These are phyloP conservation scores for Forbesichthys papilliferus DNA, from an alignment of 2,113 vertebrate genomes.

Conservation along the genomic window DNA sequence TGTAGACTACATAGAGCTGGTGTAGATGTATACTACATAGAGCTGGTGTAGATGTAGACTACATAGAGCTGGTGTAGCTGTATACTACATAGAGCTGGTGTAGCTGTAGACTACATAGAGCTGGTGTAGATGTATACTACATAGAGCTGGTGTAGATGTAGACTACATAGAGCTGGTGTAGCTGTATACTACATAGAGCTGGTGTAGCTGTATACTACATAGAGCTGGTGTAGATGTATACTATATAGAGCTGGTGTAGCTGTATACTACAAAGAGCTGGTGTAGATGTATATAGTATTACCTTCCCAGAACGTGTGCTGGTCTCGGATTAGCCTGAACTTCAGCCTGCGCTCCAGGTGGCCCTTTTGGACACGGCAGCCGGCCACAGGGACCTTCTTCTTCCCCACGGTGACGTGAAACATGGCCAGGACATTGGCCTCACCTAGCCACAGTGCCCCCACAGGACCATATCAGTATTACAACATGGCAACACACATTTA, in stretches of 20 bases:
- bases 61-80: too few species aligned
- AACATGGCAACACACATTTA: too few species aligned
- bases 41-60: too few species aligned
- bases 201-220: too few species aligned
- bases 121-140: too few species aligned
- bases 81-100: too few species aligned
- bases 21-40: too few species aligned
- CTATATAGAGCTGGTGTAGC: background rate
- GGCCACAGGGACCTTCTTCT: conserved; percentile 87
- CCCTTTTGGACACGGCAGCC: conserved; percentile 94
- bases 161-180: too few species aligned
- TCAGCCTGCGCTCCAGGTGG: conserved; percentile 81
- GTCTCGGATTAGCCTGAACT: conserved; percentile 83
- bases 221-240: background rate
- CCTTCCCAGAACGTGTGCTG: conserved; percentile 86
- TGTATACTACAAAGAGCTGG: conserved; percentile 36
- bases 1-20: too few species aligned
- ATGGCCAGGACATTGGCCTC: conserved; percentile 84
- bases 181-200: too few species aligned
- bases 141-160: too few species aligned
- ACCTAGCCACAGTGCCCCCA: conserved; percentile 66
- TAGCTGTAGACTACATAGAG: too few species aligned
- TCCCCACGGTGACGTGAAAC: conserved; percentile 86
- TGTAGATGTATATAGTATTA: conserved; percentile 58
- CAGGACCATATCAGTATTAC: background rate